A percentile compares a stretch with the other conserved stretches of the same genome.
Conservation (phyloP, 2,797 vertebrate genomes). For the Gymnoscopelus microlampas region DNA sequence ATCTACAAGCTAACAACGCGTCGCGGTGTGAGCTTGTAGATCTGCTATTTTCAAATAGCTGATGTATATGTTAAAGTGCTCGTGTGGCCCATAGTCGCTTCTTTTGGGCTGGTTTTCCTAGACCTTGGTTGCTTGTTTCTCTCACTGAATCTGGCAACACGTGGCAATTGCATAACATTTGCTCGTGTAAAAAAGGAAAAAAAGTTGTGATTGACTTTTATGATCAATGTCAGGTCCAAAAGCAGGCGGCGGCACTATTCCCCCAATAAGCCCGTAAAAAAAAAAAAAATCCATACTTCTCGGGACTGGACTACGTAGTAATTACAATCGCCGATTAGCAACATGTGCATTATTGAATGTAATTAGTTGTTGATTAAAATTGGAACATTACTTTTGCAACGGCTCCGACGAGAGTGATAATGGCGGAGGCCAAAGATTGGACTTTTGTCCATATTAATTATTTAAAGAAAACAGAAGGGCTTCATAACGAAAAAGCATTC, state of each 20-base stretch:
- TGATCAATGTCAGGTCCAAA: slow-evolving; percentile 67
- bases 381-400: slow-evolving; percentile 59
- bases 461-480: slow-evolving; percentile 4
- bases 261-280: slow-evolving; percentile 39
- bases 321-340: slow-evolving; percentile 72
- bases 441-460: slow-evolving; percentile 44
- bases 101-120: too few relatives aligned
- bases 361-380: slow-evolving; percentile 76
- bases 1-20: not conserved
- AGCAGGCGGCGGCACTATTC: slow-evolving; percentile 44
- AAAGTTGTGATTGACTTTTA: slow-evolving; percentile 77
- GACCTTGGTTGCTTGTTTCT: too few relatives aligned
- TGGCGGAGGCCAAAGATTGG: slow-evolving; percentile 29
- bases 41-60: too few relatives aligned
- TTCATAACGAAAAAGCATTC: slow-evolving; percentile 27
- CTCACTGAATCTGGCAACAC: too few relatives aligned
- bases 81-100: too few relatives aligned
- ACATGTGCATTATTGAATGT: slow-evolving; percentile 73
- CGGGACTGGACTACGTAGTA: slow-evolving; percentile 54
- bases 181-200: slow-evolving; percentile 58
- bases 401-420: slow-evolving; percentile 56
- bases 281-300: slow-evolving; percentile 68
- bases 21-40: too few relatives aligned
- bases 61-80: too few relatives aligned
- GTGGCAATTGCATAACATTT: slow-evolving; percentile 53